phyloP scores from a whole-genome alignment of 2,888 invertebrate species.

The Charanyca ferruginea region DNA sequence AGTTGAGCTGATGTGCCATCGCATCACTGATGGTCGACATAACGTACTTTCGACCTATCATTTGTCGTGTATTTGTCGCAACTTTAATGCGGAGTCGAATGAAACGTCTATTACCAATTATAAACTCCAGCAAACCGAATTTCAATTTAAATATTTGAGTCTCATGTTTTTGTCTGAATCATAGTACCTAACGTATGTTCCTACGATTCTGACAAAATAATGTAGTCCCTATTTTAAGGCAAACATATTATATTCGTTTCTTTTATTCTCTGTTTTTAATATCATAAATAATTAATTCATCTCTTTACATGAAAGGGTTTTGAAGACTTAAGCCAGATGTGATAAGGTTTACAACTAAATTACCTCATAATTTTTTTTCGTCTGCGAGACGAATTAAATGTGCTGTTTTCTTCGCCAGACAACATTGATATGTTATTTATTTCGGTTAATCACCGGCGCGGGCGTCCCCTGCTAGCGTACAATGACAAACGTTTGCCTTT shows the following conservation, averaged over 20 bases:
- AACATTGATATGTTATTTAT: slow-evolving; percentile 53
- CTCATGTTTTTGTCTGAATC: not conserved
- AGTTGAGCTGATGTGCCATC: no score
- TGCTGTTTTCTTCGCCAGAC: slow-evolving; percentile 48
- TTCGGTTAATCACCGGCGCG: slow-evolving; percentile 50
- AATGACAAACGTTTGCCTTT: slow-evolving; percentile 56
- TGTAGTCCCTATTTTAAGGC: not conserved
- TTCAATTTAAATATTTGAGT: not conserved
- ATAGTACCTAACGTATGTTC: no score
- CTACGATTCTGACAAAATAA: no score
- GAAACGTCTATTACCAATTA: not conserved
- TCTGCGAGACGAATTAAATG: slow-evolving; percentile 24
- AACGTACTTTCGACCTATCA: no score
- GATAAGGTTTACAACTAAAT: slow-evolving; percentile 24
- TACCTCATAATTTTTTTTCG: slow-evolving; percentile 33
- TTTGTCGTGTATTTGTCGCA: no score
- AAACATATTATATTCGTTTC: not conserved
- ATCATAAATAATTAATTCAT: slow-evolving; percentile 15
- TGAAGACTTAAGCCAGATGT: slow-evolving; percentile 1
- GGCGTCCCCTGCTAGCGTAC: slow-evolving; percentile 31
- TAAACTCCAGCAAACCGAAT: not conserved
- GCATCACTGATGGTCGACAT: no score
- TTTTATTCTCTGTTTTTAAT: slow-evolving; percentile 4
- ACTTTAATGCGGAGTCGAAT: no score
- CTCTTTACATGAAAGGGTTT: slow-evolving; percentile 31